phyloP scores from a whole-genome alignment of 1,140 invertebrate genomes.

The Adelges cooleyi region DNA sequence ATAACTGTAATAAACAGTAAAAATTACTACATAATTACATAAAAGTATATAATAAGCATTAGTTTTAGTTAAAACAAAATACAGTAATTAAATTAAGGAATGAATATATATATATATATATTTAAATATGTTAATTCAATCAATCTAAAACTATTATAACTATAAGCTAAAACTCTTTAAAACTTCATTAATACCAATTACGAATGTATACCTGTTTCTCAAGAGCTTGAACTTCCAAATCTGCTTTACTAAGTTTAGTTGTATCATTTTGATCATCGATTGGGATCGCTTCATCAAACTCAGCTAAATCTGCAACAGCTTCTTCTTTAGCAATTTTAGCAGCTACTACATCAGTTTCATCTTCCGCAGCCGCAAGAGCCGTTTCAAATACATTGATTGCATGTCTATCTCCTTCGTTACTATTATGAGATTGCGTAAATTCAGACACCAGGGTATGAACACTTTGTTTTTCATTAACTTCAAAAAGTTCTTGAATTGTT shows the following conservation, averaged over 20 bases:
- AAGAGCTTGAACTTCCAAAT: conserved; percentile 68
- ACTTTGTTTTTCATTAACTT: conserved; percentile 7
- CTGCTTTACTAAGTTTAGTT: conserved; percentile 62
- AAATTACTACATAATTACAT: background rate
- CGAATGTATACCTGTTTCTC: conserved; percentile 69
- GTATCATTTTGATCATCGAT: conserved; percentile 44
- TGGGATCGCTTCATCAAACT: conserved; percentile 96
- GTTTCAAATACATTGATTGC: conserved; percentile 60
- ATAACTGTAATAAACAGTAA: conserved; percentile 50
- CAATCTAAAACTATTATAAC: too few species aligned
- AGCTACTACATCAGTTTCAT: conserved; percentile 86
- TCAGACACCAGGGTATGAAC: conserved; percentile 9
- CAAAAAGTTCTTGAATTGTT: conserved; percentile 20
- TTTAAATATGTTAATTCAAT: too few species aligned
- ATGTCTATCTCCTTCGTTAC: conserved; percentile 39
- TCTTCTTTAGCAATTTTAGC: conserved; percentile 83
- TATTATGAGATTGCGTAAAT: conserved; percentile 37
- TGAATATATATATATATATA: too few species aligned
- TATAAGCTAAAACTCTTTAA: too few species aligned
- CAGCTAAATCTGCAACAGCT: conserved; percentile 82
- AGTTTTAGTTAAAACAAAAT: too few species aligned
- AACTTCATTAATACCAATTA: too few species aligned
- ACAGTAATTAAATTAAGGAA: too few species aligned
- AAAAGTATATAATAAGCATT: too few species aligned
- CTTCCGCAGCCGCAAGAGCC: conserved; percentile 83